Base-by-base conservation (phyloP, 2,888 invertebrate genomes). In the Bombyx huttoni region DNA sequence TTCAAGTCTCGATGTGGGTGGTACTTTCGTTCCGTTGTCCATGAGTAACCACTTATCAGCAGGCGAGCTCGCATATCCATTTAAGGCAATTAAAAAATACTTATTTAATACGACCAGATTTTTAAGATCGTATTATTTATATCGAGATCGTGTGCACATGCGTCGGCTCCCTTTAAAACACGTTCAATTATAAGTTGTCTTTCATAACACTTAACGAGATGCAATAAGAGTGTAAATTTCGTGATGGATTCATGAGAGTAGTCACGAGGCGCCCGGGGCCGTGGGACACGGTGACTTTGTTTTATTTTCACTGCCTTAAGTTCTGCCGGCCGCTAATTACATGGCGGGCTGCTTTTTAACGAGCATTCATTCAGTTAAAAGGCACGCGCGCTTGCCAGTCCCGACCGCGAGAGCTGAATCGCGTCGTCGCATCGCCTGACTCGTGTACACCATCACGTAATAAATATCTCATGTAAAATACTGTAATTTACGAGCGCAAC, bases 201-300 rank as follows among this genome's bases (percentile, higher is more conserved):
- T 83, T 85, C 83, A 85, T 84, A 83, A 82, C 73, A 78, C 75
- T 76, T 80, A 81, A 83, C 79, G 79, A 79, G 78, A 81, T 81
- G 73, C 79, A 73, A 76, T 73, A 67, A 67, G 74, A 78, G 75
- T 78, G 81, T 78, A 70, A 79, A 75, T 76, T 79, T 81, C 84
- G 86, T 84, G 86, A 84, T 81, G 82, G 75, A 78, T 79, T 73
- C 75, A 75, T 71, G 75, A 73, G 77, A 73, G 77, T 56, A 75
- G 85, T 86, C 87, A 87, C 86, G 85, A 78, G 76, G 69, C 66
- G 75, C 69, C 70, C 64, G 66, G 63, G 81, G 81, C 77, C 81
- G 78, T 75, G 78, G 75, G 76, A 80, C 73, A 74, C 59, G 66
- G 63, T 63, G 68, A 73, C 67, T 70, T 67, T 75, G 71, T 76